Evolutionary conservation across 2,888 invertebrate species (phyloP).

Genomic region (Drosophila birchii): DNA sequence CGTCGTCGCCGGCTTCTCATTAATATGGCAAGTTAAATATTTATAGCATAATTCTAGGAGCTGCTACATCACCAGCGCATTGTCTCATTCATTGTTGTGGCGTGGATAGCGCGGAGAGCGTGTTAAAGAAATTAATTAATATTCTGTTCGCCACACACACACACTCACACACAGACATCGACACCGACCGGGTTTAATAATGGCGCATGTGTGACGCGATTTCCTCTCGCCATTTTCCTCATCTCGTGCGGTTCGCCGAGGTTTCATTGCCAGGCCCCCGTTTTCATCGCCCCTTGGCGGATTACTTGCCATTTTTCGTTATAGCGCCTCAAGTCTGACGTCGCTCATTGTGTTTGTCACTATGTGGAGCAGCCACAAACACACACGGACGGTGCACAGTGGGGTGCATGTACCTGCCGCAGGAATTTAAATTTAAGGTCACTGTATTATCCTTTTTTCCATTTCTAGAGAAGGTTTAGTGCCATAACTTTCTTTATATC

Average conservation of each 20-base stretch:
- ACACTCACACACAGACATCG: constrained; percentile 16
- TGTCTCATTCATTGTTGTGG: constrained; percentile 77
- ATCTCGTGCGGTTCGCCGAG: constrained; percentile 49
- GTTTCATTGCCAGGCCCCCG: constrained; percentile 27
- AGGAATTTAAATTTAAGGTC: background rate
- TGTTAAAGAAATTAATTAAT: constrained; percentile 80
- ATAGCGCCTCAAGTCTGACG: constrained; percentile 49
- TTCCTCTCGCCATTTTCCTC: constrained; percentile 24
- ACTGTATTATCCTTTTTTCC: background rate
- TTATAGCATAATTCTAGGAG: constrained; percentile 79
- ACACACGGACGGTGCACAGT: background rate
- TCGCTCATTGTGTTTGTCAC: constrained; percentile 50
- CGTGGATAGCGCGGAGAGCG: constrained; percentile 47
- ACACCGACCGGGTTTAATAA: constrained; percentile 64
- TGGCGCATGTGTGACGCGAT: constrained; percentile 68
- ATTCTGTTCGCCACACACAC: constrained; percentile 58
- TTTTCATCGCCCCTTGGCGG: constrained; percentile 33
- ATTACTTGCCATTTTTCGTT: constrained; percentile 58
- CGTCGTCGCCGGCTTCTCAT: constrained; percentile 54
- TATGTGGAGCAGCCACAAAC: constrained; percentile 9
- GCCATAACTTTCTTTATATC: background rate
- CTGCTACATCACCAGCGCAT: constrained; percentile 62
- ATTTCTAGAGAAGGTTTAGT: background rate
- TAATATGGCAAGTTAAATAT: constrained; percentile 80
- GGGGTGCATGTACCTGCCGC: constrained; percentile 11